phyloP scores from a whole-genome alignment of 1,140 invertebrate genomes.

The Drosophila equinoxialis region DNA sequence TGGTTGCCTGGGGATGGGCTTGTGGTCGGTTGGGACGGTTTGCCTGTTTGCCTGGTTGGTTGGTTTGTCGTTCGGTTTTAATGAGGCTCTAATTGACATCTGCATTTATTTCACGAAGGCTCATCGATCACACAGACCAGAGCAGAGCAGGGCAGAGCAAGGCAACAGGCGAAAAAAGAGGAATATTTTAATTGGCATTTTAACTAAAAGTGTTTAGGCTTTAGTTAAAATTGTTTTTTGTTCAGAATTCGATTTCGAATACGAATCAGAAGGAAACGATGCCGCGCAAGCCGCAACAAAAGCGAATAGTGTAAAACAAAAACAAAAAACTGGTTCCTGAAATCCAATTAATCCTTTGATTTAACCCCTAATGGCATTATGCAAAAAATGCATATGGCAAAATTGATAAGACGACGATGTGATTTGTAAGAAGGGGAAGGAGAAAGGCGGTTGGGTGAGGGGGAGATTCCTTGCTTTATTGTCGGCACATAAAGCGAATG shows the following conservation, averaged over 20 bases:
- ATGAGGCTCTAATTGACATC: conserved; percentile 83
- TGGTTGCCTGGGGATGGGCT: conserved; percentile 28
- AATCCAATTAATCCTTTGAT: conserved; percentile 74
- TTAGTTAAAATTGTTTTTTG: conserved; percentile 81
- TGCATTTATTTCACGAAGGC: conserved; percentile 75
- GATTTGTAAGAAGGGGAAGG: background rate
- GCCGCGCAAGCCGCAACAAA: background rate
- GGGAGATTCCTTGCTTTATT: conserved; percentile 41
- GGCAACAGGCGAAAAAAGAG: conserved; percentile 37
- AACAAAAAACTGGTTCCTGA: conserved; percentile 68
- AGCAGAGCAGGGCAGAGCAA: background rate
- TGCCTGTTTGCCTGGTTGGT: background rate
- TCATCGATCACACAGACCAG: conserved; percentile 68
- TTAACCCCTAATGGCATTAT: conserved; percentile 60
- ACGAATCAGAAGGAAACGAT: background rate
- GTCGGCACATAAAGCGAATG: conserved; percentile 78
- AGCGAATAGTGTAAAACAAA: conserved; percentile 14
- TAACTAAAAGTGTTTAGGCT: conserved; percentile 83
- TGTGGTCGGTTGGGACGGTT: conserved; percentile 40
- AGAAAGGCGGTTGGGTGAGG: background rate
- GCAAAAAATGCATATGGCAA: conserved; percentile 79
- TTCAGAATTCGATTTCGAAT: background rate
- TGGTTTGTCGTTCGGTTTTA: conserved; percentile 65
- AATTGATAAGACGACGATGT: conserved; percentile 57
- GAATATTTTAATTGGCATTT: conserved; percentile 83